These are phyloP conservation scores for Galaxea fascicularis DNA, from an alignment of 92 coral and sea anemone genomes.

Conservation along the genomic window DNA sequence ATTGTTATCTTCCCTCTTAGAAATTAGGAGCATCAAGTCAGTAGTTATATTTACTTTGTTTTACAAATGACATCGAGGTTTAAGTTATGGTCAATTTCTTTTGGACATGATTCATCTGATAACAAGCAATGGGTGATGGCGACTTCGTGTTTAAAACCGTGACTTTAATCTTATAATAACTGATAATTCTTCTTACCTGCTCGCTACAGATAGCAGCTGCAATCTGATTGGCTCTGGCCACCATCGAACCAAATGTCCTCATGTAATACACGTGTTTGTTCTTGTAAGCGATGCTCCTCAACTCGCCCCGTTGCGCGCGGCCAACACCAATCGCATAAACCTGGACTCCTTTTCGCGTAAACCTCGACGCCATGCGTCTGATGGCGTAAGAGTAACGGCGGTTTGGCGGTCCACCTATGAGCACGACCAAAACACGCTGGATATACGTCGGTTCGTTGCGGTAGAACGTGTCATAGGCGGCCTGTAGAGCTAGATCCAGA, in stretches of 20 bases:
- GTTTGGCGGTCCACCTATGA: slow-evolving; percentile 78
- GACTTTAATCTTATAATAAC: too few relatives aligned
- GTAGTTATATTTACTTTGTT: too few relatives aligned
- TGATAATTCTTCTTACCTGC: slow-evolving; percentile 68
- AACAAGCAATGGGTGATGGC: too few relatives aligned
- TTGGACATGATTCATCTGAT: too few relatives aligned
- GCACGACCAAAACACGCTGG: slow-evolving; percentile 78
- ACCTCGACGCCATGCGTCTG: slow-evolving; percentile 61
- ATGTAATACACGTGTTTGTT: slow-evolving; percentile 71
- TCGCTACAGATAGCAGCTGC: slow-evolving; percentile 80
- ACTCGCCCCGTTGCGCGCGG: slow-evolving; percentile 67
- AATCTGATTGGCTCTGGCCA: slow-evolving; percentile 72
- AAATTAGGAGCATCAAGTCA: too few relatives aligned
- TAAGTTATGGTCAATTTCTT: too few relatives aligned
- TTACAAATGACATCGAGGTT: too few relatives aligned
- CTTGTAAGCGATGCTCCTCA: slow-evolving; percentile 75
- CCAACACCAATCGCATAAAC: slow-evolving; percentile 72
- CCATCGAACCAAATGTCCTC: slow-evolving; percentile 61
- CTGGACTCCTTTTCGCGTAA: slow-evolving; percentile 81
- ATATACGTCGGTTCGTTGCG: slow-evolving; percentile 79
- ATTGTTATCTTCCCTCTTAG: too few relatives aligned
- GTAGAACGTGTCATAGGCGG: slow-evolving; percentile 67
- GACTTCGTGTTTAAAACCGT: too few relatives aligned
- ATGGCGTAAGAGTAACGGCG: slow-evolving; percentile 66
- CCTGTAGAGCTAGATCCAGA: slow-evolving; percentile 73